phyloP scores from a whole-genome alignment of 2,113 vertebrate genomes.

The Chascanopsetta lugubris region DNA sequence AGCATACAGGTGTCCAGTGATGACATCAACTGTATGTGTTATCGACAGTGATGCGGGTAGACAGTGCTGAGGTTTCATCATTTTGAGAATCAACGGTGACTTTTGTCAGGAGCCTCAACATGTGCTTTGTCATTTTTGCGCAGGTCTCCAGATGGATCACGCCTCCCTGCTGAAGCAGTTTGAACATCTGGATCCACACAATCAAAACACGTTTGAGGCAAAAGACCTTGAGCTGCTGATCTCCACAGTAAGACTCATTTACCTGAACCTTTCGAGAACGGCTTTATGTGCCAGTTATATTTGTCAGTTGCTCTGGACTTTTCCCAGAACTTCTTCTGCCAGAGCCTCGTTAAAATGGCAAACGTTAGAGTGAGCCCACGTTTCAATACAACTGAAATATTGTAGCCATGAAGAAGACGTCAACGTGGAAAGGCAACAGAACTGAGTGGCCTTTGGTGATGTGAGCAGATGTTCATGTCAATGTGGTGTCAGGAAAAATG shows the following conservation, averaged over 20 bases:
- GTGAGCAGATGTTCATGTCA: no score
- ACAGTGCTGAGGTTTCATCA: neutral
- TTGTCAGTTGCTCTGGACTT: no score
- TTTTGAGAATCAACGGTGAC: neutral
- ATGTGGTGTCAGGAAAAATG: no score
- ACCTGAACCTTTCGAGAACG: no score
- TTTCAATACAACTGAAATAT: no score
- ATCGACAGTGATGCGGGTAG: neutral
- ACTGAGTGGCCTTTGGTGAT: no score
- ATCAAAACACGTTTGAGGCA: conserved; percentile 92
- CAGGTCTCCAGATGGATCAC: conserved; percentile 90
- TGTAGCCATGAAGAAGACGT: no score
- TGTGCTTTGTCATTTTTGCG: neutral
- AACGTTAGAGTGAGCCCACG: no score
- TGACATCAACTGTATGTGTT: neutral
- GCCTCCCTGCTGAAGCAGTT: conserved; percentile 89
- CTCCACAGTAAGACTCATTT: conserved; percentile 83
- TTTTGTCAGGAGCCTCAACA: neutral
- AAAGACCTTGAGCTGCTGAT: conserved; percentile 93
- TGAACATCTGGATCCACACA: conserved; percentile 92
- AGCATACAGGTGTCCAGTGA: neutral
- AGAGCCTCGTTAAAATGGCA: no score
- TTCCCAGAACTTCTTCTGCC: no score
- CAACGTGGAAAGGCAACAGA: no score
- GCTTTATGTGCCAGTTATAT: no score